Percentiles rank a stretch among this genome's conserved stretches.
Conservation (phyloP, 2,888 invertebrate species). For the Andrena praecox region DNA sequence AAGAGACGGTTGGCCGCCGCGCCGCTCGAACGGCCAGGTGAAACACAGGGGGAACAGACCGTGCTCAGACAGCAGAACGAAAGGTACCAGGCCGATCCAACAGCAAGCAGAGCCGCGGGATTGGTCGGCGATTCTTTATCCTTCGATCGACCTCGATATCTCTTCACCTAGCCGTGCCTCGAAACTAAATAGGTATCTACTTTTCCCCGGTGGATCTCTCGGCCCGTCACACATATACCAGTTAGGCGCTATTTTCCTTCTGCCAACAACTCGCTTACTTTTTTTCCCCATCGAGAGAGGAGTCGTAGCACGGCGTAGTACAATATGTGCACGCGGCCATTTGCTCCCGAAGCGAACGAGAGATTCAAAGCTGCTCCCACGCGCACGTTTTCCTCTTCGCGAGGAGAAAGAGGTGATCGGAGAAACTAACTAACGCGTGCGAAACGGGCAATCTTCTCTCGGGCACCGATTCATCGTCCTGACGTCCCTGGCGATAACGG, state of each 20-base stretch:
- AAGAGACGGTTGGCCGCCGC: constrained; percentile 72
- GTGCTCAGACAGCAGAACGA: constrained; percentile 65
- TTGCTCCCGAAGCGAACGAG: too few relatives aligned
- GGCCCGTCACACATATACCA: neutral
- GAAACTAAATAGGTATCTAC: neutral
- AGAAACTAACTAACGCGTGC: constrained; percentile 3
- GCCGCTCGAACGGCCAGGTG: too few relatives aligned
- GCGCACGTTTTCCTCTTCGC: neutral
- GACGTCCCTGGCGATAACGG: neutral
- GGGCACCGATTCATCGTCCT: neutral
- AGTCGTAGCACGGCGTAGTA: neutral
- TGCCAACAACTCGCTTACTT: too few relatives aligned
- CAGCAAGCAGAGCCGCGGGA: constrained; percentile 40
- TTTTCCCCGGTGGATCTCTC: neutral
- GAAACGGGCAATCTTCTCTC: constrained; percentile 1
- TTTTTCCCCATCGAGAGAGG: neutral
- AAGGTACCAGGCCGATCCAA: constrained; percentile 51
- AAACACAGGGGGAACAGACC: too few relatives aligned
- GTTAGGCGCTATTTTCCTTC: too few relatives aligned
- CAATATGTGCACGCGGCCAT: neutral
- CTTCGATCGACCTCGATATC: constrained; percentile 61
- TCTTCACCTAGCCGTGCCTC: constrained; percentile 21
- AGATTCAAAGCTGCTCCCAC: neutral
- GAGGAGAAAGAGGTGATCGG: neutral
- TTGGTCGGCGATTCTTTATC: constrained; percentile 37